Conservation (phyloP, 2,113 vertebrate genomes). For the Tylochromis polylepis region DNA sequence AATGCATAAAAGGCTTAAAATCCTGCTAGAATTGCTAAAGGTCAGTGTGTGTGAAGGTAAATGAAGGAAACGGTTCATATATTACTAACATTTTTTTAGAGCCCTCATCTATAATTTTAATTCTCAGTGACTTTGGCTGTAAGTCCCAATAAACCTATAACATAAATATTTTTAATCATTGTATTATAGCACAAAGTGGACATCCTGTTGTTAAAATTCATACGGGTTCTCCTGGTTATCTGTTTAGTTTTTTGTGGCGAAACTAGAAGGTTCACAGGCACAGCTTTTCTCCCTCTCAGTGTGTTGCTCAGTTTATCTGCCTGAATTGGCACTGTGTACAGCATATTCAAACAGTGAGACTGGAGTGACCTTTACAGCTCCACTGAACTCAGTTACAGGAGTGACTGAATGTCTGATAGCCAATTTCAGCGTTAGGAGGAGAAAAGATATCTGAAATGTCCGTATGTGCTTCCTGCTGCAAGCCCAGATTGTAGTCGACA, state of each 20-base stretch:
- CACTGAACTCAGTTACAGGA: neutral
- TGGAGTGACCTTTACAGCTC: neutral
- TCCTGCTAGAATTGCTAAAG: accelerated
- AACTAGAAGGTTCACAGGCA: neutral
- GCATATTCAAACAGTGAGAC: neutral
- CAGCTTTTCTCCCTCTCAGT: neutral
- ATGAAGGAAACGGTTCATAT: accelerated
- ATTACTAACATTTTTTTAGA: neutral
- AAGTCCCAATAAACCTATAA: neutral
- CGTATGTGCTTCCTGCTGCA: neutral
- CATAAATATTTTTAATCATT: neutral
- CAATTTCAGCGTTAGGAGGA: neutral
- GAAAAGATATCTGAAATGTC: neutral
- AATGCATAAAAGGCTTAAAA: neutral
- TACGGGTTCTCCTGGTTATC: neutral
- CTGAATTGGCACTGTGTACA: neutral
- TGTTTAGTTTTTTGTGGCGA: neutral
- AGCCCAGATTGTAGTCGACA: neutral
- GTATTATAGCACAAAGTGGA: neutral
- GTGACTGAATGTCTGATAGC: neutral
- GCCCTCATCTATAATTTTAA: neutral
- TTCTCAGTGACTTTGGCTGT: accelerated
- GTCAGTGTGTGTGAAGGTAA: neutral
- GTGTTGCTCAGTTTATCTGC: neutral
- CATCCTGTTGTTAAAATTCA: accelerated